A percentile compares a stretch with the other conserved stretches of the same genome.
These are phyloP conservation scores for Drosophila saltans DNA, from an alignment of 1,140 invertebrate genomes.

Conservation along the genomic window DNA sequence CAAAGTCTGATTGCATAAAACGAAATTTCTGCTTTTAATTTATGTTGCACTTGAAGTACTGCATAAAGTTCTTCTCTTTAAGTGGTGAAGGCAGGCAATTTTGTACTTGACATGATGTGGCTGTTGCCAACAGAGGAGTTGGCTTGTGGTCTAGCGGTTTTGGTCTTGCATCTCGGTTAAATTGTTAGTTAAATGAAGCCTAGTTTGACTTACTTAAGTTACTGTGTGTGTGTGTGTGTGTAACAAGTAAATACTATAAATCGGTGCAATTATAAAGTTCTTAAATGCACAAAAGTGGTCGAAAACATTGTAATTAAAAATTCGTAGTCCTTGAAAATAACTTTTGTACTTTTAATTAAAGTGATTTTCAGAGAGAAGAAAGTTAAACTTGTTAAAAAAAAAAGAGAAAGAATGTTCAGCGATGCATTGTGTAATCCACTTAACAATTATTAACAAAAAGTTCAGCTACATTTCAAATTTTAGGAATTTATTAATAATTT, in stretches of 20 bases:
- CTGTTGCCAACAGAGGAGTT: constrained; percentile 18
- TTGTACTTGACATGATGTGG: constrained; percentile 74
- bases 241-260: constrained; percentile 31
- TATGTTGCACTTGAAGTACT: constrained; percentile 70
- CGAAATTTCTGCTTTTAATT: constrained; percentile 63
- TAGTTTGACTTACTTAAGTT: constrained; percentile 46
- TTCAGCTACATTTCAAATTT: no score
- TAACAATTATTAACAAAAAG: no score
- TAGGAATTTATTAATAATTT: no score
- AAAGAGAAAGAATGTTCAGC: neutral
- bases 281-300: constrained; percentile 2
- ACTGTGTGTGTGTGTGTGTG: constrained; percentile 30
- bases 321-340: neutral
- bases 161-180: constrained; percentile 11
- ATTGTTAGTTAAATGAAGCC: constrained; percentile 58
- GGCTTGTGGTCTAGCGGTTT: constrained; percentile 22
- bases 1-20: constrained; percentile 26
- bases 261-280: constrained; percentile 47
- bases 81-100: constrained; percentile 73
- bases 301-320: neutral
- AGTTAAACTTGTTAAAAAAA: neutral
- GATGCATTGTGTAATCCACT: neutral
- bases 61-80: constrained; percentile 65
- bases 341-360: neutral
- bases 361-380: neutral